phyloP scores from a whole-genome alignment of 53 echinoderm and acorn worm species.

The Mesocentrotus franciscanus region DNA sequence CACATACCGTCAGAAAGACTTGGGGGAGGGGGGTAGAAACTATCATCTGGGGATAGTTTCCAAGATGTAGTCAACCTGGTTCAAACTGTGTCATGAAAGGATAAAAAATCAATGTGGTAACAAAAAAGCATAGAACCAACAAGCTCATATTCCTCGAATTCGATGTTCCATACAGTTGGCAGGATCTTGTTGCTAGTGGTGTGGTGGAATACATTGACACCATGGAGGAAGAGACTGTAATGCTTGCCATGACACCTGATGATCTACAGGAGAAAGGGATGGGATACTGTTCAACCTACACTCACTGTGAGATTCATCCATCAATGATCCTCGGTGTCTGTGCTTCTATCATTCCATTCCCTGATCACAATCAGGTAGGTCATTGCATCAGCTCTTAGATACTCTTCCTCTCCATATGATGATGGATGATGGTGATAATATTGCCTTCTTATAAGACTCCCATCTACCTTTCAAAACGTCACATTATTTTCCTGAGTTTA shows the following conservation, averaged over 20 bases:
- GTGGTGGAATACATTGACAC: slow-evolving; percentile 99
- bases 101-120: neutral
- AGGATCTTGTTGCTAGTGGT: slow-evolving; percentile 97
- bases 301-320: slow-evolving; percentile 98
- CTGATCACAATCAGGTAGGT: slow-evolving; percentile 98
- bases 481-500: too few relatives aligned
- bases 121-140: neutral
- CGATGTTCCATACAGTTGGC: slow-evolving; percentile 77
- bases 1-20: too few relatives aligned
- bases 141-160: neutral
- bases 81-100: too few relatives aligned
- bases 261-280: slow-evolving; percentile 88
- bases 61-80: too few relatives aligned
- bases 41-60: too few relatives aligned
- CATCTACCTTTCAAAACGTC: too few relatives aligned
- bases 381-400: neutral
- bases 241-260: slow-evolving; percentile 97
- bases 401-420: neutral
- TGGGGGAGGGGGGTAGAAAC: too few relatives aligned
- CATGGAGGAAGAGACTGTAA: slow-evolving; percentile 96
- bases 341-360: slow-evolving; percentile 99
- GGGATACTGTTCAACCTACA: slow-evolving; percentile 97
- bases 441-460: neutral
- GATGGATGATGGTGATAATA: neutral
- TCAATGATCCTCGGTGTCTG: slow-evolving; percentile 99